A percentile compares a stretch with the other conserved stretches of the same genome.
These are phyloP conservation scores for Drosophila multiciliata DNA, from an alignment of 2,888 invertebrate genomes.

Conservation along the genomic window DNA sequence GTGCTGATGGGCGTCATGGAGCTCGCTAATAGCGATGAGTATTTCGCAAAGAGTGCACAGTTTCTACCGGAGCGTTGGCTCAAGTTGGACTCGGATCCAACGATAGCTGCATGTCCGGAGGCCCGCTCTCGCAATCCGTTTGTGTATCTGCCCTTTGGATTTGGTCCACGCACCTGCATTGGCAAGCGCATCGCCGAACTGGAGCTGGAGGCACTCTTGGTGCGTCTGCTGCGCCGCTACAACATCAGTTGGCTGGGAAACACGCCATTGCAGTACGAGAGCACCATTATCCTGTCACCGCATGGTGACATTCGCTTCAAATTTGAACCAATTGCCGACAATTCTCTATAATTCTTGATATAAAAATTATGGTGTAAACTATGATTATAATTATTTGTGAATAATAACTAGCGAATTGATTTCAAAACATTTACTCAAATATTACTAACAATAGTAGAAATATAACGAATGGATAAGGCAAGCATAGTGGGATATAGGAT, in stretches of 20 bases:
- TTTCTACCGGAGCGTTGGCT: conserved; percentile 92
- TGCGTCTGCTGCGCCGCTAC: conserved; percentile 83
- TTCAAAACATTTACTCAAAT: conserved; percentile 44
- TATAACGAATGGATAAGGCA: conserved; percentile 38
- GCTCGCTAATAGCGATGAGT: conserved; percentile 86
- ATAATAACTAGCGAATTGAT: too few species aligned
- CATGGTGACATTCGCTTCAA: conserved; percentile 83
- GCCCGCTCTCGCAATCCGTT: conserved; percentile 75
- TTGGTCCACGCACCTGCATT: conserved; percentile 89
- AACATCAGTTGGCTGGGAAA: conserved; percentile 71
- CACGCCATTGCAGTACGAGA: conserved; percentile 72
- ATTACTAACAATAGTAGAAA: conserved; percentile 52
- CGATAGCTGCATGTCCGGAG: conserved; percentile 58
- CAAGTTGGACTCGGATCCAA: conserved; percentile 65
- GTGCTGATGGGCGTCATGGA: conserved; percentile 91
- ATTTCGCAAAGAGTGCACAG: conserved; percentile 87
- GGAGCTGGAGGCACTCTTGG: conserved; percentile 87
- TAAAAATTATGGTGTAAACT: neutral
- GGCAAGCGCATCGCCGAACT: conserved; percentile 91
- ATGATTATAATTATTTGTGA: neutral
- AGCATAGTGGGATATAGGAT: conserved; percentile 10
- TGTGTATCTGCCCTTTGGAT: conserved; percentile 88
- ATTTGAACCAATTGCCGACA: conserved; percentile 66
- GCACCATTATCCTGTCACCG: conserved; percentile 81
- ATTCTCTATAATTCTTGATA: conserved; percentile 1